Base-by-base conservation (phyloP, 2,888 invertebrate genomes). In the Salticus scenicus region DNA sequence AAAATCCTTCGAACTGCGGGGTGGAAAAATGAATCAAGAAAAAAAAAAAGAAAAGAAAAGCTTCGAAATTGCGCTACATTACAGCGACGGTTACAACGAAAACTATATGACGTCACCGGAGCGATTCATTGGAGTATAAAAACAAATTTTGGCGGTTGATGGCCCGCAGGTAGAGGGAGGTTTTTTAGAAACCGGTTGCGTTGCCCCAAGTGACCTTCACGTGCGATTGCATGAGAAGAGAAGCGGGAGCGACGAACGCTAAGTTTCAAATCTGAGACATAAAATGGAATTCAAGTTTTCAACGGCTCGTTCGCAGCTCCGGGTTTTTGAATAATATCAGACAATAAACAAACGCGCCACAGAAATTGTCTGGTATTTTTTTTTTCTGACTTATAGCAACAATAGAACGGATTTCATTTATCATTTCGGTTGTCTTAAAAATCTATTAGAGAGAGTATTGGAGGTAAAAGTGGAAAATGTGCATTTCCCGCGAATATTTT, bases 131-230 rank as follows among this genome's bases (percentile, higher is more conserved):
- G 41, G 51, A 57, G 70, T 70, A 41, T 30, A 57, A 71, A 63
- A 83, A 83, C 64, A 75, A 82, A 72, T 71, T 74, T 69, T 8
- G 66, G 47, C 69, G 77, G 77, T 76, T 76, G 77, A 71, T 76
- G 76, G 76, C 72, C 73, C 76, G 76, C 83, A 83, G 83, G 83
- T 83, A 83, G 41, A 71, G 64, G 47, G 37, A 69, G 70, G 70
- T 24, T 66, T 33, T 27, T 8, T 24, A 66, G n/a, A 77, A 83
- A 83, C 76, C 83, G 67, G 77, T 77, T 66, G 33, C 10, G 63
- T 64, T 72, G 73, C 83, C 83, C 83, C 77, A n/a, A 72, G 66
- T 83, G 83, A 83, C 83, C 83, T 83, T 83, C 83, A 83, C 83
- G 77, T 67, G 73, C 77, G 72, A 64, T 66, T 83, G 83, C 77